Evolutionary conservation across 2,113 vertebrate species (phyloP).

Genomic region (Pseudorasbora parva): DNA sequence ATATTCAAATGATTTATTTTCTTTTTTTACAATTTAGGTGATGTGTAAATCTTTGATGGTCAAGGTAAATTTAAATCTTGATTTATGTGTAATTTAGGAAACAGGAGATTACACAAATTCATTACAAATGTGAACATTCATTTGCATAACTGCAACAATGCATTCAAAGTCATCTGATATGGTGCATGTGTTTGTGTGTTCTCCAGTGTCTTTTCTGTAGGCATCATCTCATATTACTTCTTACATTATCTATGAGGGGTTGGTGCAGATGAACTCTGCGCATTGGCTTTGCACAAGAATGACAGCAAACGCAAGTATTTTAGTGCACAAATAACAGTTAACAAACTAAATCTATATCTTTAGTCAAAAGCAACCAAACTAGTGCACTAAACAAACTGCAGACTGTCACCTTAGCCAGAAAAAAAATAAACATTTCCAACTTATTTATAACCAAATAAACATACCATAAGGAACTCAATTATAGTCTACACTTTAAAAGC

Average conservation of each 20-base stretch:
- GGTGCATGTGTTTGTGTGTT: constrained; percentile 14
- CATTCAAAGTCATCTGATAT: constrained; percentile 33
- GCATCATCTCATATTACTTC: constrained; percentile 62
- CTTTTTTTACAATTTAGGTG: background rate
- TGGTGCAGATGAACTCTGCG: constrained; percentile 44
- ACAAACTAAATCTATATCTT: background rate
- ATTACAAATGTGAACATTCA: background rate
- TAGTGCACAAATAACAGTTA: background rate
- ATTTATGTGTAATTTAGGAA: background rate
- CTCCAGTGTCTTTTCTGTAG: constrained; percentile 35
- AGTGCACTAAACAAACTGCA: background rate
- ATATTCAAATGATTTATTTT: background rate
- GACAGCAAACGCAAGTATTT: background rate
- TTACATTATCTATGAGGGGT: constrained; percentile 72
- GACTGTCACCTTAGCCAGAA: background rate
- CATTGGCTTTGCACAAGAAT: background rate
- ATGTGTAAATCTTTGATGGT: background rate
- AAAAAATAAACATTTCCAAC: background rate
- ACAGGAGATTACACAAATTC: background rate
- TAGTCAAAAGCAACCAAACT: background rate
- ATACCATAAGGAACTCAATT: background rate
- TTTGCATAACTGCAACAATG: constrained; percentile 10
- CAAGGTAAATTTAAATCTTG: background rate
- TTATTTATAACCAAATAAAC: background rate
- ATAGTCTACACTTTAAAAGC: background rate